Evolutionary conservation across 1,140 invertebrate species (phyloP).

Genomic region (Psilanteris sp.): DNA sequence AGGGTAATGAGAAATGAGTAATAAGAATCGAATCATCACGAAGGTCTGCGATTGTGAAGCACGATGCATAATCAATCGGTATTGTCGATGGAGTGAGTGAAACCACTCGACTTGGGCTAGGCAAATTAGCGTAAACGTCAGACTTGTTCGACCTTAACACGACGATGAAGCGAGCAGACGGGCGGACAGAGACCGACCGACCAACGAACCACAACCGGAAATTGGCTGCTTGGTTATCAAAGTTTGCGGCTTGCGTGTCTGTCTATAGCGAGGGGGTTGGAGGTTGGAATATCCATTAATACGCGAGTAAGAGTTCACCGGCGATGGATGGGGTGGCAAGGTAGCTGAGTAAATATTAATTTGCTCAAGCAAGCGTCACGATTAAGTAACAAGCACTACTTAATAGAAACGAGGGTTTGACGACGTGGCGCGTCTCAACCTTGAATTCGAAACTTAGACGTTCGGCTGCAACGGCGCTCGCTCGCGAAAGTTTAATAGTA

Average conservation of each 20-base stretch:
- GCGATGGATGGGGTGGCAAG: slow-evolving; percentile 68
- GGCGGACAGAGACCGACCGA: slow-evolving; percentile 66
- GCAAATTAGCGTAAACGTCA: slow-evolving; percentile 69
- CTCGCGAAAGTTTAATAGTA: slow-evolving; percentile 27
- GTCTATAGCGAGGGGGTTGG: slow-evolving; percentile 57
- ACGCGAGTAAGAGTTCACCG: slow-evolving; percentile 74
- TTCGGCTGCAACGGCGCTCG: slow-evolving; percentile 20
- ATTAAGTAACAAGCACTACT: slow-evolving; percentile 66
- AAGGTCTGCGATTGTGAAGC: slow-evolving; percentile 26
- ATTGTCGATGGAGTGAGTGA: slow-evolving; percentile 51
- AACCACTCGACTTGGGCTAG: slow-evolving; percentile 63
- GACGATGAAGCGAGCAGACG: slow-evolving; percentile 70
- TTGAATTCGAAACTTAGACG: slow-evolving; percentile 49
- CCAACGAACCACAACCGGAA: slow-evolving; percentile 78
- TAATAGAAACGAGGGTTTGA: slow-evolving; percentile 57
- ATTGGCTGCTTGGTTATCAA: slow-evolving; percentile 80
- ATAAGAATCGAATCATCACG: slow-evolving; percentile 34
- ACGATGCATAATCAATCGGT: slow-evolving; percentile 68
- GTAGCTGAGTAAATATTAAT: slow-evolving; percentile 79
- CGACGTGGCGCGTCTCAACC: slow-evolving; percentile 40
- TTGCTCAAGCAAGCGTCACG: slow-evolving; percentile 73
- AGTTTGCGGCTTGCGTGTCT: slow-evolving; percentile 80
- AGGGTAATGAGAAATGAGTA: slow-evolving; percentile 30
- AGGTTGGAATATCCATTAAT: slow-evolving; percentile 78
- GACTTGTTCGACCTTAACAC: slow-evolving; percentile 67